phyloP scores from a whole-genome alignment of 2,113 vertebrate species.

The Amphiprion percula region DNA sequence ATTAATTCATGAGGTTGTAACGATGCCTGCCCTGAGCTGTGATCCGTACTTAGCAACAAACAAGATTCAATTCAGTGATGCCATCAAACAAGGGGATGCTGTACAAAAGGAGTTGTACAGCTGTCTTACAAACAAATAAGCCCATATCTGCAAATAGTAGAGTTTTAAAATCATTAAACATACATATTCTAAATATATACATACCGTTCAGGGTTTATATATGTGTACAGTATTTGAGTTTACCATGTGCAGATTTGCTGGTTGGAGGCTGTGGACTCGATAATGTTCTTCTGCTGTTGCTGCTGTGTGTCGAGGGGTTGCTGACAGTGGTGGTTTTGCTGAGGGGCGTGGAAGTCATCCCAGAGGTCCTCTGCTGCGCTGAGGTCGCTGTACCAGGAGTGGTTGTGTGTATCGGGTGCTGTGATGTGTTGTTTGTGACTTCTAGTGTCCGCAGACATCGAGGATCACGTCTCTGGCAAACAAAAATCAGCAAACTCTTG shows the following conservation, averaged over 20 bases:
- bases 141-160: too few species aligned
- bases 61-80: too few species aligned
- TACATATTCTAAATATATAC: too few species aligned
- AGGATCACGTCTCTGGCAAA: slow-evolving; percentile 87
- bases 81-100: too few species aligned
- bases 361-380: slow-evolving; percentile 69
- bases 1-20: neutral
- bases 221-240: neutral
- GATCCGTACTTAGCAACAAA: neutral
- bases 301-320: slow-evolving; percentile 63
- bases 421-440: slow-evolving; percentile 59
- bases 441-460: slow-evolving; percentile 83
- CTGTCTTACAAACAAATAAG: too few species aligned
- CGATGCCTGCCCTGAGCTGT: neutral
- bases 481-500: neutral
- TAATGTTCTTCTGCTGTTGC: slow-evolving; percentile 70
- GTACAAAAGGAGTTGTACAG: too few species aligned
- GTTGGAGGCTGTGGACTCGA: slow-evolving; percentile 81
- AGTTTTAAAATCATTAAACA: too few species aligned
- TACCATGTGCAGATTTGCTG: slow-evolving; percentile 88
- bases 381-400: slow-evolving; percentile 73
- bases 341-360: slow-evolving; percentile 31
- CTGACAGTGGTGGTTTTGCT: slow-evolving; percentile 16
- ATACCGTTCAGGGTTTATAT: too few species aligned
- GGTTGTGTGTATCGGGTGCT: slow-evolving; percentile 71